Evolutionary conservation across 2,888 invertebrate genomes (phyloP).

Genomic region (Meloe dianella): DNA sequence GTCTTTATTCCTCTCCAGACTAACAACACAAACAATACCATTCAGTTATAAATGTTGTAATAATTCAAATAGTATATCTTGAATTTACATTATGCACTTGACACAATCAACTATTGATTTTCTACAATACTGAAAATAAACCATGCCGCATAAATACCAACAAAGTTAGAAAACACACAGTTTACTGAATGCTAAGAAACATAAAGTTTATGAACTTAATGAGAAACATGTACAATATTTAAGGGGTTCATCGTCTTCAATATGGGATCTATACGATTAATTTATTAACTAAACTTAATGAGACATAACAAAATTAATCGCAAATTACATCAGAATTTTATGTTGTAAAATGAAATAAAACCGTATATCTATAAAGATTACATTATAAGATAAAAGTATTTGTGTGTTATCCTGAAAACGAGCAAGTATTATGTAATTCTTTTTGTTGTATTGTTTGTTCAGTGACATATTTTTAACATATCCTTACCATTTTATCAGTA

Average conservation of each 20-base stretch:
- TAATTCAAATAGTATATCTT: neutral
- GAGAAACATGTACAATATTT: neutral
- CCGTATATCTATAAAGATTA: neutral
- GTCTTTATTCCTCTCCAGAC: neutral
- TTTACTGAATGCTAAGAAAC: neutral
- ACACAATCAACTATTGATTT: neutral
- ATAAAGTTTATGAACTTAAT: neutral
- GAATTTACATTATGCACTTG: neutral
- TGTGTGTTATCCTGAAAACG: neutral
- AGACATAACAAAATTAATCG: neutral
- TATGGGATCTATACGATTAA: neutral
- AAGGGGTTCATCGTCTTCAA: neutral
- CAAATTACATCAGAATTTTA: neutral
- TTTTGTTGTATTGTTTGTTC: neutral
- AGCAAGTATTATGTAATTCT: neutral
- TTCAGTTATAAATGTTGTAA: neutral
- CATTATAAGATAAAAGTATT: neutral
- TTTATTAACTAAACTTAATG: neutral
- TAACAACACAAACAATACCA: neutral
- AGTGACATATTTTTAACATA: neutral
- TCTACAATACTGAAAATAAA: neutral
- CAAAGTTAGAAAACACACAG: neutral
- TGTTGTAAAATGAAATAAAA: neutral
- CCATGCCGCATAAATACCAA: neutral
- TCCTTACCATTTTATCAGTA: neutral